Evolutionary conservation across 2,797 vertebrate species (phyloP).

Genomic region (Enteromius radiatus): DNA sequence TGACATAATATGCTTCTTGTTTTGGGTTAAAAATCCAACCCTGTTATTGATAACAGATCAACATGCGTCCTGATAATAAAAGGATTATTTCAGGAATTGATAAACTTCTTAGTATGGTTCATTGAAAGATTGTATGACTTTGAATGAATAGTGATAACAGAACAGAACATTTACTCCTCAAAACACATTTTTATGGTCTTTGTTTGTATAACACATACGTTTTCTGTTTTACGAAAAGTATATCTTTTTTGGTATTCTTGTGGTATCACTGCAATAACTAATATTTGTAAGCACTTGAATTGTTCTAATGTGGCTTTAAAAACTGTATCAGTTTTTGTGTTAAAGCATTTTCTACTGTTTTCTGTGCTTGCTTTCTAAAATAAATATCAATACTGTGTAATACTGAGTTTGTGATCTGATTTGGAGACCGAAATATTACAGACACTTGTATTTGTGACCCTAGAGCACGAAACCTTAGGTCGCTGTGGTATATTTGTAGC

Average conservation of each 20-base stretch:
- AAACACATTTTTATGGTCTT: slow-evolving; percentile 75
- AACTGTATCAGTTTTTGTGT: slow-evolving; percentile 78
- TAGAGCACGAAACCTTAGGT: too few relatives aligned
- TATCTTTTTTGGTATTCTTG: slow-evolving; percentile 77
- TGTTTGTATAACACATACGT: slow-evolving; percentile 77
- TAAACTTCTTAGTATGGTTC: slow-evolving; percentile 17
- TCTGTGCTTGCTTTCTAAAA: slow-evolving; percentile 81
- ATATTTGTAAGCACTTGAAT: slow-evolving; percentile 79
- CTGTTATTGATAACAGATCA: neutral
- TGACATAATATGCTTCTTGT: neutral
- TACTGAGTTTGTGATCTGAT: neutral
- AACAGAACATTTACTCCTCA: slow-evolving; percentile 67
- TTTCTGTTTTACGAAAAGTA: slow-evolving; percentile 66
- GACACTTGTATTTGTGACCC: neutral
- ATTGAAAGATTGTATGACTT: slow-evolving; percentile 53
- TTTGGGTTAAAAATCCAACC: neutral
- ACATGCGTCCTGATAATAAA: neutral
- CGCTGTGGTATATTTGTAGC: too few relatives aligned
- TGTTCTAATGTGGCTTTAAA: slow-evolving; percentile 79
- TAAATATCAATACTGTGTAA: slow-evolving; percentile 75
- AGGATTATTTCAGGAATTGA: slow-evolving; percentile 27
- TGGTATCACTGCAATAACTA: slow-evolving; percentile 82
- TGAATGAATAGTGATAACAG: slow-evolving; percentile 61
- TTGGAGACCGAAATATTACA: neutral
- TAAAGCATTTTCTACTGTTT: slow-evolving; percentile 76